Evolutionary conservation across 2,888 invertebrate species (phyloP).

Genomic region (Quadroppia sp.): DNA sequence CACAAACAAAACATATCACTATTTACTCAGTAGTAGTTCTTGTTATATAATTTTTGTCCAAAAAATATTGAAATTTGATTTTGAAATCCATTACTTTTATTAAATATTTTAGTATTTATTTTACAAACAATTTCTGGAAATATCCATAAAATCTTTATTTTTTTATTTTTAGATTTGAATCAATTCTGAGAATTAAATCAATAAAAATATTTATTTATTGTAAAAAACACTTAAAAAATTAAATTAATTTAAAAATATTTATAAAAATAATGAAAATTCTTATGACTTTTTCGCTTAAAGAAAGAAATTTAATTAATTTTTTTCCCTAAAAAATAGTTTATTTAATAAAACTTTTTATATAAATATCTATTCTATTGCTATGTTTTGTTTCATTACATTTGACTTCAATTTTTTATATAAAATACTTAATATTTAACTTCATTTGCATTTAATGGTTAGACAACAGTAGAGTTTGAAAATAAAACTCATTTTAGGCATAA

Average conservation of each 20-base stretch:
- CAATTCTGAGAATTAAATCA: no score
- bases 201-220: no score
- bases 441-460: constrained; percentile 16
- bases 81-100: no score
- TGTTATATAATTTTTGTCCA: not conserved
- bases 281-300: not conserved
- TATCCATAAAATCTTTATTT: no score
- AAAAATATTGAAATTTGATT: not conserved
- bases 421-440: not conserved
- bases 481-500: constrained; percentile 16
- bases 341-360: not conserved
- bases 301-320: not conserved
- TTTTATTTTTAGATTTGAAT: no score
- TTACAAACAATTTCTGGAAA: no score
- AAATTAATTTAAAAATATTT: no score
- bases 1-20: not conserved
- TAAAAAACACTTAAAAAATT: no score
- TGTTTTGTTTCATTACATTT: not conserved
- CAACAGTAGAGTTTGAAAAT: not conserved
- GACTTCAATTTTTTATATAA: not conserved
- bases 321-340: not conserved
- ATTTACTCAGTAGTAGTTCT: no score
- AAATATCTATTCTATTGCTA: not conserved
- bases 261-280: no score
- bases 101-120: no score